These are phyloP conservation scores for Dermatemys mawii DNA, from an alignment of 2,113 vertebrate species.

Conservation along the genomic window DNA sequence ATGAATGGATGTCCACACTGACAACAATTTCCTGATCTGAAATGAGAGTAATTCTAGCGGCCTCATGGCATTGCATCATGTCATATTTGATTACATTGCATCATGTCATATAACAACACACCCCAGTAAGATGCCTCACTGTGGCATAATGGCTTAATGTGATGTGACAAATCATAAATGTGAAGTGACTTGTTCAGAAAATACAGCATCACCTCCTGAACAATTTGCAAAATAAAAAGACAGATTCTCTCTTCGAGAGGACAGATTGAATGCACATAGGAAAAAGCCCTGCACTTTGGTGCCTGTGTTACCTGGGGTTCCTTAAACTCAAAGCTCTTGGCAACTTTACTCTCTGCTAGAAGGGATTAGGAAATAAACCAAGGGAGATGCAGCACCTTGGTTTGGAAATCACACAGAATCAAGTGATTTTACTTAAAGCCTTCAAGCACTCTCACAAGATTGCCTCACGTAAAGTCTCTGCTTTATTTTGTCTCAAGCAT, in stretches of 20 bases:
- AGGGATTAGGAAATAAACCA: too few species aligned
- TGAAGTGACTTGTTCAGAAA: conserved; percentile 1
- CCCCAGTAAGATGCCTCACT: neutral
- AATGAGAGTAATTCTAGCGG: conserved; percentile 39
- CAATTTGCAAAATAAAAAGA: neutral
- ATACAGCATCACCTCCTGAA: neutral
- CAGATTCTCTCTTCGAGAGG: neutral
- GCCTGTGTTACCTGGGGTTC: neutral
- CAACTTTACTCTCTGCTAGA: too few species aligned
- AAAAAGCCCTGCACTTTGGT: neutral
- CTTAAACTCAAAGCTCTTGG: too few species aligned
- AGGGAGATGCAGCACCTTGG: too few species aligned
- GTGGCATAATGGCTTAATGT: neutral
- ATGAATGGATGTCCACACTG: conserved; percentile 27
- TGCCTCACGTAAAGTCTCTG: too few species aligned
- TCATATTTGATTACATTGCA: conserved; percentile 19
- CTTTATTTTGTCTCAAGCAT: too few species aligned
- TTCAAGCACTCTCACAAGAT: too few species aligned
- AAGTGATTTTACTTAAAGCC: too few species aligned
- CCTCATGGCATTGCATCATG: neutral
- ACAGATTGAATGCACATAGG: neutral
- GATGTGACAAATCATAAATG: conserved; percentile 27
- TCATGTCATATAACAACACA: neutral
- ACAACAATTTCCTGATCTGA: conserved; percentile 56
- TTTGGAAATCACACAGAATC: too few species aligned